Base-by-base conservation (phyloP, 2,888 invertebrate species). In the Lasius platythorax region DNA sequence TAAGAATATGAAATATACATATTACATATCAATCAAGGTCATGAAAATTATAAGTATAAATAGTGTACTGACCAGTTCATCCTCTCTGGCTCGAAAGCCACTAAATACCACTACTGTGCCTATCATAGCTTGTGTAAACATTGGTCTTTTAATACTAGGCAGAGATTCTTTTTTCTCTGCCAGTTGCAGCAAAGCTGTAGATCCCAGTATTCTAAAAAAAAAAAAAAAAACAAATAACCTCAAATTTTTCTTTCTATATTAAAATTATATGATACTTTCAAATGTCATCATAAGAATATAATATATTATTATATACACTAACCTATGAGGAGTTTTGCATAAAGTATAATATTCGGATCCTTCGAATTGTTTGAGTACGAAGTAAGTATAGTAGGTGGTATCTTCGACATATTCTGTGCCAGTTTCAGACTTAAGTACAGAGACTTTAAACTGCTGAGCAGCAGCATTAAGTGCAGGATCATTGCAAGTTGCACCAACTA, bases 101-200 rank as follows among this genome's bases (percentile, higher is more conserved):
- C 98, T 98, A 95, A 99, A 98, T 95, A 98, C 98, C 91, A 98
- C 97, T 93, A 98, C 97, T 76, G 98, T 97, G 88, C 98, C 98
- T 92, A 97, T 96, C 98, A 99, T 99, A 84, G 98, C 97, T 93
- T 97, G 96, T 95, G 97, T 98, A 95, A 97, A 99, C 93, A 98
- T 96, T 84, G 99, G 99, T 87, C 98, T 96, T 95, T 97, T 97
- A 92, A 97, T 96, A 91, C 96, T 96, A 74, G 98, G 97, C 91
- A 98, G 95, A 90, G 97, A 96, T 94, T 97, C 97, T 86, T 96
- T 96, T 94, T 96, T 96, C 92, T 96, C 96, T 85, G 97, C 97
- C 93, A 98, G 95, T 95, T 98, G 97, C 93, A 97, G 96, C 93
- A 98, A 96, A 90, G 98, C 98, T 89, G 97, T 97, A 89, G 98